Evolutionary conservation across 2,797 vertebrate species (phyloP).

Genomic region (Scleropages formosus): DNA sequence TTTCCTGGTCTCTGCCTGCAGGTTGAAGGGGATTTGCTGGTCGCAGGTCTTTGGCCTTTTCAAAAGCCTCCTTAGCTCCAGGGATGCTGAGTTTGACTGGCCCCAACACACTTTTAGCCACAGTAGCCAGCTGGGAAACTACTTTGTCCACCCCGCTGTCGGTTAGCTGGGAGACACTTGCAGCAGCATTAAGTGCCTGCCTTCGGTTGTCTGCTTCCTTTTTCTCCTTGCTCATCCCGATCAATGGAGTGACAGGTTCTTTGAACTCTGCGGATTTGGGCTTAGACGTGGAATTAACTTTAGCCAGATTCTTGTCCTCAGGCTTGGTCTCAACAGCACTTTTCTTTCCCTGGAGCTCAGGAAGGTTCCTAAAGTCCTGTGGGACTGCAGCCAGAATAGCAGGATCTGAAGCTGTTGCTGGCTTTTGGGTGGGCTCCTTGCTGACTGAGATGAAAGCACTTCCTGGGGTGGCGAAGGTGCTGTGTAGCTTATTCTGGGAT

Average conservation of each 20-base stretch:
- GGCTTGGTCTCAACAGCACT: constrained; percentile 14
- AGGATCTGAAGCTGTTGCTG: constrained; percentile 20
- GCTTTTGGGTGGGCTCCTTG: constrained; percentile 62
- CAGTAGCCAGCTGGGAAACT: constrained; percentile 58
- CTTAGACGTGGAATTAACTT: constrained; percentile 35
- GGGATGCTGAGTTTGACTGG: constrained; percentile 66
- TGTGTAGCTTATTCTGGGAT: constrained; percentile 40
- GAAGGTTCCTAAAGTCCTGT: constrained; percentile 38
- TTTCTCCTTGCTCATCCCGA: constrained; percentile 67
- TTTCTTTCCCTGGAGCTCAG: constrained; percentile 18
- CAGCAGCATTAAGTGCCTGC: constrained; percentile 44
- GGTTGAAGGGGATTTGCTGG: constrained; percentile 42
- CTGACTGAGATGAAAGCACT: constrained; percentile 70
- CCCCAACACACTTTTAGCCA: constrained; percentile 72
- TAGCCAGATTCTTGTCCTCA: constrained; percentile 34
- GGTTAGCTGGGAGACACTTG: constrained; percentile 41
- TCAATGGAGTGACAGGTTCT: constrained; percentile 48
- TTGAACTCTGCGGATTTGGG: constrained; percentile 38
- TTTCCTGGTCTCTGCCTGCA: constrained; percentile 51
- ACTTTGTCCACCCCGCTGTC: constrained; percentile 60
- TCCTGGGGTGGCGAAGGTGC: constrained; percentile 66
- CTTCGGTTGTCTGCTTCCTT: constrained; percentile 64
- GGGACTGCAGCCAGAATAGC: constrained; percentile 38
- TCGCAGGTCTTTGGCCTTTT: constrained; percentile 55
- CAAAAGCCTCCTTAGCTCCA: constrained; percentile 51